These are phyloP conservation scores for Capitulum mitella DNA, from an alignment of 2,888 invertebrate species.

Conservation along the genomic window DNA sequence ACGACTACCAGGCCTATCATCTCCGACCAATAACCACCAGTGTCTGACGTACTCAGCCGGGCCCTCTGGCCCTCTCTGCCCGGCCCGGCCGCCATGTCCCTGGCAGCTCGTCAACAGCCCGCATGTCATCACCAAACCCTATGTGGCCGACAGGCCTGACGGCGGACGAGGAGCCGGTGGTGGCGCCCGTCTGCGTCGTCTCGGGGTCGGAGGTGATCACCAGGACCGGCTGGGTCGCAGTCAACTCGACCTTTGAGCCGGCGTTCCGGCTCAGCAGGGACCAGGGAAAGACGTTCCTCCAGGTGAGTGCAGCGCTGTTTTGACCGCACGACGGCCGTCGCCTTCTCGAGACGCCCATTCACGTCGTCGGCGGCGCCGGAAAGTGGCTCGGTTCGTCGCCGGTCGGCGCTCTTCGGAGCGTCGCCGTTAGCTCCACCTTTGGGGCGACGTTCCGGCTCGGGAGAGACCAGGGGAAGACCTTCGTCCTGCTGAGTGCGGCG, in stretches of 20 bases:
- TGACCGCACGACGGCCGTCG: too few species aligned
- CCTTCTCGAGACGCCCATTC: too few species aligned
- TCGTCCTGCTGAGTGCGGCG: slow-evolving; percentile 62
- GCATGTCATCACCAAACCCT: too few species aligned
- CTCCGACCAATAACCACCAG: too few species aligned
- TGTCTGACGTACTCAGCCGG: too few species aligned
- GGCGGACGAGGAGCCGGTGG: slow-evolving; percentile 34
- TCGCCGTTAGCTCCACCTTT: slow-evolving; percentile 57
- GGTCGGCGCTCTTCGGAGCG: too few species aligned
- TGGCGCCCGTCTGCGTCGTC: slow-evolving; percentile 72
- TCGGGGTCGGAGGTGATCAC: slow-evolving; percentile 76
- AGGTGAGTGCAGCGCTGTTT: slow-evolving; percentile 59
- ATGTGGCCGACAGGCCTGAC: slow-evolving; percentile 31
- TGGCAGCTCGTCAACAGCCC: too few species aligned
- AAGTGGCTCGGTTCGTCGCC: too few species aligned
- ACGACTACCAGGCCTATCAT: too few species aligned
- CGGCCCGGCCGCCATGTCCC: too few species aligned
- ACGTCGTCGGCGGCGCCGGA: too few species aligned
- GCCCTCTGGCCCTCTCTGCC: too few species aligned
- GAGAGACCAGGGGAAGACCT: slow-evolving; percentile 62
- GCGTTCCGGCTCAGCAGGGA: slow-evolving; percentile 61
- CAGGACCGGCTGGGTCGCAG: slow-evolving; percentile 70
- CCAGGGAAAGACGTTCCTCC: slow-evolving; percentile 67
- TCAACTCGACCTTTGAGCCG: slow-evolving; percentile 49
- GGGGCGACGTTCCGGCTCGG: slow-evolving; percentile 58